Evolutionary conservation across 2,113 vertebrate species (phyloP).

Genomic region (Thamnaconus septentrionalis): DNA sequence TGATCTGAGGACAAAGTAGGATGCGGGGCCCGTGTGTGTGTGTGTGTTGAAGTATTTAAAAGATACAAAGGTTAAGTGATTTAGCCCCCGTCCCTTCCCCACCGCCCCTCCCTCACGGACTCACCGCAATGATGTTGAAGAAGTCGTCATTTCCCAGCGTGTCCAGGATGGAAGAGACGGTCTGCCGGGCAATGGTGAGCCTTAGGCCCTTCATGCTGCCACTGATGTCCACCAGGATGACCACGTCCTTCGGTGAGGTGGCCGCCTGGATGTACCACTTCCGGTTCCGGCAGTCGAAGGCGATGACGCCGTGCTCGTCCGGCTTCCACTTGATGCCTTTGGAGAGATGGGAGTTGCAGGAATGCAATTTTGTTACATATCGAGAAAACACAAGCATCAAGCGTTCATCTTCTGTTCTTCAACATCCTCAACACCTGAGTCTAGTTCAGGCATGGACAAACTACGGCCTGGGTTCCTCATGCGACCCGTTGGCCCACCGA

Average conservation of each 20-base stretch:
- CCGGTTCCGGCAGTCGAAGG: slow-evolving; percentile 72
- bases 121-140: slow-evolving; percentile 97
- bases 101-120: slow-evolving; percentile 54
- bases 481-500: too few relatives aligned
- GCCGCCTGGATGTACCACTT: slow-evolving; percentile 95
- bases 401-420: neutral
- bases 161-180: slow-evolving; percentile 96
- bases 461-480: too few relatives aligned
- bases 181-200: slow-evolving; percentile 95
- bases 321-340: slow-evolving; percentile 75
- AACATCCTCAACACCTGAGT: too few relatives aligned
- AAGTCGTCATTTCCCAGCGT: slow-evolving; percentile 98
- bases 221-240: slow-evolving; percentile 96
- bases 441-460: too few relatives aligned
- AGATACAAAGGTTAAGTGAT: neutral
- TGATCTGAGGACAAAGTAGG: slow-evolving; percentile 34
- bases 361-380: too few relatives aligned
- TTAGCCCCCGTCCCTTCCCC: too few relatives aligned
- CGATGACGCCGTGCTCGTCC: slow-evolving; percentile 71
- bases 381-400: neutral
- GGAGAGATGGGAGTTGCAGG: slow-evolving; percentile 9
- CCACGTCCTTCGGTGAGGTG: slow-evolving; percentile 96
- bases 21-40: neutral
- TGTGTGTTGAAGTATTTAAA: neutral
- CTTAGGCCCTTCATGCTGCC: slow-evolving; percentile 99